Base-by-base conservation (phyloP, 2,888 invertebrate species). In the Ryuthela nishihirai region DNA sequence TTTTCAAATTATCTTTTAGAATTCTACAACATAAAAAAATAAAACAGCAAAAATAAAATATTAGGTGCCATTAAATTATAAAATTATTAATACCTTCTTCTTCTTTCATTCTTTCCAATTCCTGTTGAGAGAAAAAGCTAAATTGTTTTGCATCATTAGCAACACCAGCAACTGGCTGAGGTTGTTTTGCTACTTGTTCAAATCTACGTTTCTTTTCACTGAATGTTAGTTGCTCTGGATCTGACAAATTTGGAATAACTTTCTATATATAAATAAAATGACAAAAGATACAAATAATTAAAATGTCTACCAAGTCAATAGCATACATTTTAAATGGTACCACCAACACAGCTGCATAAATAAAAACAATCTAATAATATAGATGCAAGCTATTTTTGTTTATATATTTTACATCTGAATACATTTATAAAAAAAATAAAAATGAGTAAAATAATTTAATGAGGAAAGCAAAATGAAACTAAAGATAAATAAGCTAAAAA, bases 171-270 rank as follows among this genome's bases (percentile, higher is more conserved):
- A 87, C 69, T 87, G 84, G 75, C 87, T 87, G 75, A 2, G 91
- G 89, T 77, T 92, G 89, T 25, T 60, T 49, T 84, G 95, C 92
- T 63, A 94, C 94, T 73, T 87, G 85, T 78, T 97, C 95, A 76
- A 97, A 97, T 78, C 93, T 90, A 73, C 86, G 88, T 77, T 91
- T 91, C 79, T 90, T 89, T 77, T 92, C 89, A 75, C 88, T 90
- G 72, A 95, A 92, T 62, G 87, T 85, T 74, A 91, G 85, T 80
- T 88, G 52, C 21, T 65, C 65, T 9, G 65, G 65, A 32, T 65
- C 59, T 36, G 54, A 52, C 12, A 59, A 23, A 24, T 43, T 18
- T 34, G 59, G 59, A 44, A 59, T 10, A 5, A 26, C 46, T 38
- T 47, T 20, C 2, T 12, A 10, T 9, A 40, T 23, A 3, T n/a